Evolutionary conservation across 2,888 invertebrate genomes (phyloP), one percentile per base, ranked within the genome.

Genomic region (Dicranocentrus wangi): DNA sequence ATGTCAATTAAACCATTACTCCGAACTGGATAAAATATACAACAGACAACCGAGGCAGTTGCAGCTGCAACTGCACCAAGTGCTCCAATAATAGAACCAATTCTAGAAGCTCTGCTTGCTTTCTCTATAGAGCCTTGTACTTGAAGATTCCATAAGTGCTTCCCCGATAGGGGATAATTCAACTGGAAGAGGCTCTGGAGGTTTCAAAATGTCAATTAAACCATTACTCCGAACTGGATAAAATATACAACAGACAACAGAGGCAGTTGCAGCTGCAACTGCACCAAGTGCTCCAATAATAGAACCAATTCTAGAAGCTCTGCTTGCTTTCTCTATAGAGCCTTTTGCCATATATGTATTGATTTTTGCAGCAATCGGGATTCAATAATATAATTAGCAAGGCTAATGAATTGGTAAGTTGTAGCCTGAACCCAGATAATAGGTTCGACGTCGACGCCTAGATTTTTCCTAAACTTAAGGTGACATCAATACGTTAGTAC

Each of bases 91-190:
- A n/a, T n/a, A n/a, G 61, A 25, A 17, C 68, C 32, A 8, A 42
- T n/a, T 10, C 32, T n/a, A n/a, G n/a, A n/a, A n/a, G n/a, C n/a
- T 39, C 39, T 5, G 5, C 5, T 39, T 8, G 5, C 13, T 39
- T 13, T 13, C n/a, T n/a, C n/a, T n/a, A n/a, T n/a, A n/a, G n/a
- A n/a, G n/a, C n/a, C n/a, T n/a, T n/a, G n/a, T n/a, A n/a, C n/a
- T n/a, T n/a, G n/a, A n/a, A 7, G 60, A 51, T 23, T 19, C 21
- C 8, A 55, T 5, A 8, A 80, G 80, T 10, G 66, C 17, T 1
- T 81, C 77, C 28, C 71, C 76, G 28, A 83, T 83, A 7, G 76
- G 72, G 17, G 83, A 81, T 3, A 83, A 71, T 21, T 75, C 72
- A 7, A 83, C 73, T 2, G 83, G 81, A 42, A 83, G 66, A 0